These are phyloP conservation scores for Pammene aurita DNA, from an alignment of 2,888 invertebrate genomes.

Conservation along the genomic window DNA sequence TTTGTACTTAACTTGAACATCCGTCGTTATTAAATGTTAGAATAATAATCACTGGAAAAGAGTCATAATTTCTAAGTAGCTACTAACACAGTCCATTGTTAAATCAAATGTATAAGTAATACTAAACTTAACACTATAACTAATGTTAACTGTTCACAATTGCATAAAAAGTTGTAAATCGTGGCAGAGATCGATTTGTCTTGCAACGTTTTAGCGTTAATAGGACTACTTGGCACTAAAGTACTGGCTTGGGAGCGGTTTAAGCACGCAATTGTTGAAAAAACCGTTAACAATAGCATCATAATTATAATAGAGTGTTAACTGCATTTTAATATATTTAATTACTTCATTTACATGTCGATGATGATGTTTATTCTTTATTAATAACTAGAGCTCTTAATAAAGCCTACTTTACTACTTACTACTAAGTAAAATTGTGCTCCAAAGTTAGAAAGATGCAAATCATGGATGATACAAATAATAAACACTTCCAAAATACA, in stretches of 20 bases:
- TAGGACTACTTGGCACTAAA: background rate
- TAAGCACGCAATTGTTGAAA: background rate
- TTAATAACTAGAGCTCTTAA: no score
- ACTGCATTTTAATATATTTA: background rate
- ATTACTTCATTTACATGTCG: background rate
- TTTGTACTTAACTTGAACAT: constrained; percentile 4
- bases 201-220: constrained; percentile 14
- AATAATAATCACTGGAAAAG: background rate
- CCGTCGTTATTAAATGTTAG: background rate
- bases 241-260: constrained; percentile 14
- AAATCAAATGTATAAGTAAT: constrained; percentile 14
- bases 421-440: no score
- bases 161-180: constrained; percentile 12
- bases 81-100: constrained; percentile 21
- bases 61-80: constrained; percentile 7
- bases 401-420: no score
- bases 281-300: constrained; percentile 5
- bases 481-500: no score
- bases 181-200: constrained; percentile 3
- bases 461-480: no score
- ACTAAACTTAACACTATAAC: constrained; percentile 5
- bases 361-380: no score
- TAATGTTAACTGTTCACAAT: background rate
- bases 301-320: background rate
- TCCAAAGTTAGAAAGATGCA: no score